A percentile compares a stretch with the other conserved stretches of the same genome.
Evolutionary conservation across 2,113 vertebrate genomes (phyloP).

Genomic region (Tonatia bakeri): DNA sequence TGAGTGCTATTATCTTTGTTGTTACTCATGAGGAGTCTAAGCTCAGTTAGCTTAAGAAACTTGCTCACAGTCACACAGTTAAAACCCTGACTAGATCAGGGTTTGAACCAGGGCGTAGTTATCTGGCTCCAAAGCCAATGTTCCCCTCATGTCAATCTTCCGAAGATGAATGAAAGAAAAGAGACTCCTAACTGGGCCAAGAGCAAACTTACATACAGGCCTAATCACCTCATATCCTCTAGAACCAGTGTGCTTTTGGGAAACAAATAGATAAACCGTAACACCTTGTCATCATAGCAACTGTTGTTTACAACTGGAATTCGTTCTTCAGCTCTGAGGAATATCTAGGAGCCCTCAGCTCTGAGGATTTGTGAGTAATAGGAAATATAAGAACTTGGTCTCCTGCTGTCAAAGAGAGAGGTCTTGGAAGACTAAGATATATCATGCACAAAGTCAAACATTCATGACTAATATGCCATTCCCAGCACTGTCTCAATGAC

Average conservation of each 20-base stretch:
- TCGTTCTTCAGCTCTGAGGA: background rate
- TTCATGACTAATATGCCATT: background rate
- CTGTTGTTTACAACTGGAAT: background rate
- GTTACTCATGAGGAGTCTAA: background rate
- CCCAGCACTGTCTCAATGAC: background rate
- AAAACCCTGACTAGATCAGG: background rate
- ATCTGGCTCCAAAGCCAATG: background rate
- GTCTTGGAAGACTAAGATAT: background rate
- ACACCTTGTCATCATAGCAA: slow-evolving; percentile 26
- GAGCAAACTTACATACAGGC: background rate
- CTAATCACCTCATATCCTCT: background rate
- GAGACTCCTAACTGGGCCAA: background rate
- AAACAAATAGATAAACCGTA: background rate
- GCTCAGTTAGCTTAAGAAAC: slow-evolving; percentile 15
- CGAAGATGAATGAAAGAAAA: background rate
- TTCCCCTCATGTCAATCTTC: background rate
- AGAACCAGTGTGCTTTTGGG: background rate
- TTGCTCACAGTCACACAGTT: background rate
- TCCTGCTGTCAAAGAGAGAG: slow-evolving; percentile 8
- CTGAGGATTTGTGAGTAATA: background rate
- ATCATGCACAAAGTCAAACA: background rate
- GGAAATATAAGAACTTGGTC: background rate
- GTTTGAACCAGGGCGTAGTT: background rate
- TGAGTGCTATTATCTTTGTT: background rate
- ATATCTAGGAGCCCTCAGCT: background rate